These are phyloP conservation scores for Macrotis lagotis DNA, from an alignment of 2,113 vertebrate species.

Conservation along the genomic window DNA sequence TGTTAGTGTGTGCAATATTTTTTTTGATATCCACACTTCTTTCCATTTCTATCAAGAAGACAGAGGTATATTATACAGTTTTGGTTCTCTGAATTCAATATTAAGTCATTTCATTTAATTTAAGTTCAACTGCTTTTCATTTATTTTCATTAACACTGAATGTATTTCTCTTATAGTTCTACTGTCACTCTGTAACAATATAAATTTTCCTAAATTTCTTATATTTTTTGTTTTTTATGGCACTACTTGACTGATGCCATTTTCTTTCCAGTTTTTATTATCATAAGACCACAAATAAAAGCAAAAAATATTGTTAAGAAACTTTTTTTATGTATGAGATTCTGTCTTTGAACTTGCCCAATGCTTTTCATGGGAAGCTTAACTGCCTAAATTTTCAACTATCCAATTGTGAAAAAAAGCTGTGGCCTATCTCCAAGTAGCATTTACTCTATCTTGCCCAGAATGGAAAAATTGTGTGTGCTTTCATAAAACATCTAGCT, in stretches of 20 bases:
- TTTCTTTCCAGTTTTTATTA: neutral
- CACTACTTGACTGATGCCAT: neutral
- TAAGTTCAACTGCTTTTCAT: neutral
- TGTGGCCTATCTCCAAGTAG: neutral
- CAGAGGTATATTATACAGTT: neutral
- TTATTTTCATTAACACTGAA: neutral
- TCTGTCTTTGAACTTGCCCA: neutral
- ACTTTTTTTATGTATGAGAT: neutral
- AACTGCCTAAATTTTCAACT: constrained; percentile 11
- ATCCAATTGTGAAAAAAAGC: neutral
- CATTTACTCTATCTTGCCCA: neutral
- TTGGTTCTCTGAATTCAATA: neutral
- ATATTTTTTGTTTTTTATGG: neutral
- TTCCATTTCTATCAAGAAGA: neutral
- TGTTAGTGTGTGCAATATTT: neutral
- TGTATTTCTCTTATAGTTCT: neutral
- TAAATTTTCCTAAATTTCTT: neutral
- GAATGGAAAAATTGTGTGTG: neutral
- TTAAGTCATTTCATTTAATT: neutral
- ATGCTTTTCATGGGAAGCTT: constrained; percentile 34
- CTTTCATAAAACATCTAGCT: constrained; percentile 58
- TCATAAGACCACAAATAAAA: neutral
- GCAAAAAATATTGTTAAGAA: neutral
- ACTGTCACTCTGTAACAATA: neutral
- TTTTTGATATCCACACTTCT: neutral